These are phyloP conservation scores for Dexiosoma caninum DNA, from an alignment of 2,888 invertebrate genomes.

Conservation along the genomic window DNA sequence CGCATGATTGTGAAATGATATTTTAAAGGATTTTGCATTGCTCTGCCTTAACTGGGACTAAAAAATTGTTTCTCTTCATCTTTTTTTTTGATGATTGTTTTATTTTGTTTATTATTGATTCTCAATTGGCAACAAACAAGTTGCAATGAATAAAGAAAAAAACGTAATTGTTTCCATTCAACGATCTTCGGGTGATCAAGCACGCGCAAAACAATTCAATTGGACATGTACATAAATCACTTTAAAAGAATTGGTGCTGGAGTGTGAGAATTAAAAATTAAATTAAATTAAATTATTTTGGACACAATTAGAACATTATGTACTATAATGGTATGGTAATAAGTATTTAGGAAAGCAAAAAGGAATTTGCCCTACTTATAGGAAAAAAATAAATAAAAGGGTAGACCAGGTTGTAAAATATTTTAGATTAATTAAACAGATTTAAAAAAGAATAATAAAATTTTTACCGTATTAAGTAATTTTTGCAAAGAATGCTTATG, in stretches of 20 bases:
- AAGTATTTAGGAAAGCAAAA: no score
- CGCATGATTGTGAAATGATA: slow-evolving; percentile 48
- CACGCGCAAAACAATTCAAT: slow-evolving; percentile 78
- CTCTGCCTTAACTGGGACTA: slow-evolving; percentile 39
- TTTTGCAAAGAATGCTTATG: no score
- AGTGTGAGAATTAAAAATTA: slow-evolving; percentile 25
- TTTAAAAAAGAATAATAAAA: no score
- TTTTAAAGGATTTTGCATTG: slow-evolving; percentile 37
- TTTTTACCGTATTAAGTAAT: no score
- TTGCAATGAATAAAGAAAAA: not conserved
- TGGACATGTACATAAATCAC: slow-evolving; percentile 78
- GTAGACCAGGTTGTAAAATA: no score
- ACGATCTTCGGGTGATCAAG: slow-evolving; percentile 68
- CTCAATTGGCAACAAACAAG: not conserved
- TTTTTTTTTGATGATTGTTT: slow-evolving; percentile 6
- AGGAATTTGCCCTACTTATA: no score
- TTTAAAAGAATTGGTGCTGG: slow-evolving; percentile 58
- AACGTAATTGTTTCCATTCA: slow-evolving; percentile 63
- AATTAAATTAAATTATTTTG: slow-evolving; percentile 33
- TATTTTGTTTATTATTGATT: slow-evolving; percentile 7
- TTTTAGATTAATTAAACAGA: no score
- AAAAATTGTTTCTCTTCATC: slow-evolving; percentile 11
- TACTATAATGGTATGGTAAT: no score
- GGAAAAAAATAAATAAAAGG: no score
- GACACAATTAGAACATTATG: slow-evolving; percentile 37